Conservation (phyloP, 2,888 invertebrate species). For the Nomada ferruginata region DNA sequence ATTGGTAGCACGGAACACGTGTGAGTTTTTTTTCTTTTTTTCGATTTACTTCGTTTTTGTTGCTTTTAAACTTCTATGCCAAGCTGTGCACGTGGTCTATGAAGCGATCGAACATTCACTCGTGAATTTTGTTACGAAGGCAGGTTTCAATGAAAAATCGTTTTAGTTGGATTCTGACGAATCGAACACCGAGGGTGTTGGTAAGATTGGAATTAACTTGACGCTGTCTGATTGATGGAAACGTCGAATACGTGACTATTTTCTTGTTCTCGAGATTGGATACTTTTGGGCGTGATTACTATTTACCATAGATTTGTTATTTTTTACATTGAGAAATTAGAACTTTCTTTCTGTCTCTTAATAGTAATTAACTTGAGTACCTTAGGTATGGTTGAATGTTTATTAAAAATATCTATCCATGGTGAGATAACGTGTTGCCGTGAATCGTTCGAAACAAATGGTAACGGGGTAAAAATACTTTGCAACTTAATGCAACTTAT, state of each 20-base stretch:
- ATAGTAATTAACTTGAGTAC: no score
- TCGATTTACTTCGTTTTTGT: not conserved
- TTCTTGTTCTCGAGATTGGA: not conserved
- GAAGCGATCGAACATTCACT: not conserved
- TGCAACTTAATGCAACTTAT: no score
- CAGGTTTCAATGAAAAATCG: slow-evolving; percentile 9
- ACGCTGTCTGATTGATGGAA: not conserved
- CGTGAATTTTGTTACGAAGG: slow-evolving; percentile 1
- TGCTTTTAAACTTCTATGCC: not conserved
- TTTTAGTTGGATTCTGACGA: not conserved
- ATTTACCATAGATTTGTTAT: no score
- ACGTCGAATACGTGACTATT: not conserved
- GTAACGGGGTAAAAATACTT: no score
- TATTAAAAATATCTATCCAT: no score
- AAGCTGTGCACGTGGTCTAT: not conserved
- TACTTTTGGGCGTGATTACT: not conserved
- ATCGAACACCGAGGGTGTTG: not conserved
- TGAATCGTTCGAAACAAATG: no score
- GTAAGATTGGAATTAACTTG: not conserved
- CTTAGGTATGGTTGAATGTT: no score
- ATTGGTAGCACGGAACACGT: slow-evolving; percentile 10
- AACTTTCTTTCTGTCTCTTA: no score
- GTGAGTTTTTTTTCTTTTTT: not conserved
- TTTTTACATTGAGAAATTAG: no score
- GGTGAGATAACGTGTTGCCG: no score